These are phyloP conservation scores for Bubo scandiacus DNA, from an alignment of 2,113 vertebrate species.

Conservation along the genomic window DNA sequence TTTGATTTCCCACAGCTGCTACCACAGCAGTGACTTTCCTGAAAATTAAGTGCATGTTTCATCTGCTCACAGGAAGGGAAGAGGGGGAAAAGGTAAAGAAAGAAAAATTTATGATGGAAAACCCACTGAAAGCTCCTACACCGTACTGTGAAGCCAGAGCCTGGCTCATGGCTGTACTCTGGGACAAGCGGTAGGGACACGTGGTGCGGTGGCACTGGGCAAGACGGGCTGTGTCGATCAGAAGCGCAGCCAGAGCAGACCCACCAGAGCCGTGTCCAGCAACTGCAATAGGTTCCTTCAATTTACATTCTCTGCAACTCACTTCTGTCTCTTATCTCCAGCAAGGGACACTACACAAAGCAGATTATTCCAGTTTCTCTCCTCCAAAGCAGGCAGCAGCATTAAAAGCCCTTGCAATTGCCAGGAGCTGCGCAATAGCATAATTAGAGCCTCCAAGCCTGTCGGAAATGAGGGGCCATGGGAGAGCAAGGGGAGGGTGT, in stretches of 20 bases:
- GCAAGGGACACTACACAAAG: background rate
- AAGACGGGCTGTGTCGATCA: background rate
- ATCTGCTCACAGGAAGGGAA: constrained; percentile 52
- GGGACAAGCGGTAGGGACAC: background rate
- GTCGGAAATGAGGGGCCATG: background rate
- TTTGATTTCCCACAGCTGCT: constrained; percentile 76
- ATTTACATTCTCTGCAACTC: background rate
- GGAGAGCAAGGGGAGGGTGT: background rate
- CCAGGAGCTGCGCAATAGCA: background rate
- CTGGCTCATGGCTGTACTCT: background rate
- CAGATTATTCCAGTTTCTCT: background rate
- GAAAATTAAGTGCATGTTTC: constrained; percentile 78
- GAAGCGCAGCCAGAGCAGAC: background rate
- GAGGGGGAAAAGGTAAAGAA: constrained; percentile 16
- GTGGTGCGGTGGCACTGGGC: rapidly evolving
- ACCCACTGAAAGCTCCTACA: background rate
- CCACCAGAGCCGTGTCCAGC: background rate
- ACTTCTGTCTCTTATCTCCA: background rate
- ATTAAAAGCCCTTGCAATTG: background rate
- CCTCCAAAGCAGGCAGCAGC: background rate
- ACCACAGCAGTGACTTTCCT: constrained; percentile 73
- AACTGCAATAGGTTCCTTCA: background rate
- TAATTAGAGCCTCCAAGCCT: background rate
- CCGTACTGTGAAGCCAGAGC: rapidly evolving
- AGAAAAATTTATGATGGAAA: background rate